Base-by-base conservation (phyloP, 2,888 invertebrate genomes). In the Dryadula phaetusa region DNA sequence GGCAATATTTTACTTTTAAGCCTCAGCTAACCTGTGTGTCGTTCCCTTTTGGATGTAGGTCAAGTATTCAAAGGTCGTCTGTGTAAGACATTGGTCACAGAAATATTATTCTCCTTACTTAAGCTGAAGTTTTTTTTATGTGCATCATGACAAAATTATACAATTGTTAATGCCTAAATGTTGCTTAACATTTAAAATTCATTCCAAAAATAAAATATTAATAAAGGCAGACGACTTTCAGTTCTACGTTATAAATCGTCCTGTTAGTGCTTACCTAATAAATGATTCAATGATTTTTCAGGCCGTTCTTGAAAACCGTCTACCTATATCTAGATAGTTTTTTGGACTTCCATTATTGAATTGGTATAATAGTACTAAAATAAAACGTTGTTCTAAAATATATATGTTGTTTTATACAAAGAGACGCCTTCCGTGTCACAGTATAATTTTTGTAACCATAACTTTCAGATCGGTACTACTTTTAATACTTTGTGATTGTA, bases 11-110 rank as follows among this genome's bases (percentile, higher is more conserved):
- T 37, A 56, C 56, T 56, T 56, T 56, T 56, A 40, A 56, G 37
- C 47, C 22, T 42, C 52, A 14, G 34, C 47, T 47, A 40, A 61
- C 46, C 64, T 53, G 44, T 53, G 22, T 47, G 66, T 34, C 46
- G 56, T 6, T 47, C 58, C 22, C 62, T 67, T 64, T 62, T 66
- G 60, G 14, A 70, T 67, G 58, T 67, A 53, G 70, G 70, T 70
- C 70, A 67, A 70, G 70, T 60, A 61, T 44, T 42, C 42, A 46
- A 62, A 42, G 56, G 62, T 47, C 54, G 64, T 58, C 67, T 47
- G 63, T 60, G 60, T 67, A 25, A 64, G 60, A 62, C 65, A 56
- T 68, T 65, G 68, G 61, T 62, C 62, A 47, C 49, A 61, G 53
- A 68, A 54, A 64, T 64, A 53, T 58, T 20, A 58, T 58, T 64